Evolutionary conservation across 2,113 vertebrate genomes (phyloP).

Genomic region (Charina bottae): DNA sequence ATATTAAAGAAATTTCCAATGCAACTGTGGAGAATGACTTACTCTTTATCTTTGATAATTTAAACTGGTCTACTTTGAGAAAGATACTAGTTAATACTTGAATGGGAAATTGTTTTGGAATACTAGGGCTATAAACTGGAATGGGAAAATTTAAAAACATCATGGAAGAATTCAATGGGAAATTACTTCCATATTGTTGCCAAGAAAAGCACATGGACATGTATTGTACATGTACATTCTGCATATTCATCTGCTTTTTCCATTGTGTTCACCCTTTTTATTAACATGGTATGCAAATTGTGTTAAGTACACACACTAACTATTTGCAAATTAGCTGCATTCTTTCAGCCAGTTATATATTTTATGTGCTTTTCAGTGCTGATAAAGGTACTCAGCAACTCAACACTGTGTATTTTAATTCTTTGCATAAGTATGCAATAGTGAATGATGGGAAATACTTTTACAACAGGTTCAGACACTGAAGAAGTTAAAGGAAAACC

Average conservation of each 20-base stretch:
- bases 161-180: not conserved
- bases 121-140: not conserved
- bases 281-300: conserved; percentile 7
- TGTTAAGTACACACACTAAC: not conserved
- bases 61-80: not conserved
- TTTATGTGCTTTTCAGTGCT: not conserved
- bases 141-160: not conserved
- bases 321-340: conserved; percentile 7
- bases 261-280: not conserved
- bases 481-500: not conserved
- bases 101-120: not conserved
- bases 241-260: not conserved
- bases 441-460: not conserved
- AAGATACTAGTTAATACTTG: not conserved
- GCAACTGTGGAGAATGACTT: not conserved
- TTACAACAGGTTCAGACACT: not conserved
- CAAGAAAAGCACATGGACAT: not conserved
- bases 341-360: not conserved
- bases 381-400: not conserved
- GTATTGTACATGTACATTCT: not conserved
- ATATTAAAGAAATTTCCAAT: not conserved
- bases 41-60: not conserved
- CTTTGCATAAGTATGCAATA: not conserved
- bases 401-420: not conserved
- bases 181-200: not conserved